Base-by-base conservation (phyloP, 2,888 invertebrate genomes). In the Drosophila algonquin region DNA sequence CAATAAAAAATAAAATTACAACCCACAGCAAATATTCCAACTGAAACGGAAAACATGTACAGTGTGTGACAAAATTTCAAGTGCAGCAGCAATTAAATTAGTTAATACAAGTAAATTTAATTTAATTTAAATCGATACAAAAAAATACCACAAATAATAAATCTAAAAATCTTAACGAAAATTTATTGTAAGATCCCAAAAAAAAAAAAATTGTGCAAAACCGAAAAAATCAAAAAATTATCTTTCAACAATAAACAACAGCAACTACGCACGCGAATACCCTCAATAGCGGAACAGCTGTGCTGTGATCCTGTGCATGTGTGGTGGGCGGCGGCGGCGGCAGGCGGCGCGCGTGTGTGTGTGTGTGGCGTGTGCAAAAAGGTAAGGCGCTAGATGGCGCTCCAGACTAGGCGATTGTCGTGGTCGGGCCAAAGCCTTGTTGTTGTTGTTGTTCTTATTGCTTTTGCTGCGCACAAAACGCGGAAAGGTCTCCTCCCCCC, bases 331-430 rank as follows among this genome's bases (percentile, higher is more conserved):
- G 40, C 7, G 14, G 14, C 32, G 48, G 10, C n/a, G 30, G n/a
- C 52, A 21, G 21, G 21, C 21, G 21, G 55, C 21, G 52, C 47
- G 51, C 50, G 18, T 27, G 44, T 52, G 68, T 61, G 68, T 61
- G 24, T 47, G 56, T 64, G 65, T n/a, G 32, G 62, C 45, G 32
- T 40, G 35, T 54, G 53, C 21, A 12, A 32, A 44, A 45, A 32
- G 44, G 44, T 51, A 24, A 52, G 64, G 71, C 81, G 73, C 76
- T 85, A 76, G 80, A 85, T 83, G 82, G 82, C 82, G 82, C 85
- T 74, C 44, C 32, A 54, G 54, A 54, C 64, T 64, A n/a, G 46
- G 64, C 48, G 35, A 56, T 75, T 67, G 65, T 60, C 46, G 59
- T 73, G 62, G 65, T 55, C 69, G 69, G 75, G 65, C 77, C 65